phyloP scores from a whole-genome alignment of 2,888 invertebrate species.

The Plemyria rubiginata region DNA sequence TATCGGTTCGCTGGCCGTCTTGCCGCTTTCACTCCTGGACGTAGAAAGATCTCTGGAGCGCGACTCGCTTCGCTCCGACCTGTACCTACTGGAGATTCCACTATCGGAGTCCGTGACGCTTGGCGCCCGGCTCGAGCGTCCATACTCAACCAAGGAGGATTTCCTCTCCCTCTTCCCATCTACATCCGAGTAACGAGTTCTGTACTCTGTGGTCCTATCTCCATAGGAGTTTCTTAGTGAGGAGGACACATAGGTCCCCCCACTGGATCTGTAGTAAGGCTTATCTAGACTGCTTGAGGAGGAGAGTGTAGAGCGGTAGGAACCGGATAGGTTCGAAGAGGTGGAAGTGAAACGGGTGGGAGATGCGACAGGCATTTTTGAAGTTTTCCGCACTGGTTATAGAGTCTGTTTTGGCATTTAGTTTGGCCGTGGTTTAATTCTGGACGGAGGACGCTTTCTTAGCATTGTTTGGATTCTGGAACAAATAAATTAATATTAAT shows the following conservation, averaged over 20 bases:
- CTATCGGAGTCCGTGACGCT: constrained; percentile 80
- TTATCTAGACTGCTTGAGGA: constrained; percentile 81
- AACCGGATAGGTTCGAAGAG: constrained; percentile 78
- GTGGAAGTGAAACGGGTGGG: constrained; percentile 79
- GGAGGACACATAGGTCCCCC: constrained; percentile 73
- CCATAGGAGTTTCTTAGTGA: constrained; percentile 64
- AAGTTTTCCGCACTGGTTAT: constrained; percentile 7
- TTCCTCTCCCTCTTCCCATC: constrained; percentile 77
- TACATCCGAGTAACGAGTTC: constrained; percentile 68
- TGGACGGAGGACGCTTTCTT: constrained; percentile 69
- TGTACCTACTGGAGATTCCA: constrained; percentile 67
- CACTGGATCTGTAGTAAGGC: constrained; percentile 79
- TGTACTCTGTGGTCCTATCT: constrained; percentile 70
- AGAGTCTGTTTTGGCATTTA: constrained; percentile 19
- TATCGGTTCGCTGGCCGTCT: constrained; percentile 69
- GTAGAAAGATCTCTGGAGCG: constrained; percentile 82
- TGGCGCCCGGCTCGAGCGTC: constrained; percentile 69
- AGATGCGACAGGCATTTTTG: constrained; percentile 85
- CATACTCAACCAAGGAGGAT: constrained; percentile 69
- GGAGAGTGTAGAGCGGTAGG: constrained; percentile 74
- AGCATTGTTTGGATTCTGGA: constrained; percentile 69
- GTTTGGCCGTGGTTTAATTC: constrained; percentile 57
- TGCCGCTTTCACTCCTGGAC: constrained; percentile 82
- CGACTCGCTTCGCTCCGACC: constrained; percentile 79
- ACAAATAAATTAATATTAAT: constrained; percentile 45